Base-by-base conservation (phyloP, 2,113 vertebrate genomes). In the Ameiurus melas region DNA sequence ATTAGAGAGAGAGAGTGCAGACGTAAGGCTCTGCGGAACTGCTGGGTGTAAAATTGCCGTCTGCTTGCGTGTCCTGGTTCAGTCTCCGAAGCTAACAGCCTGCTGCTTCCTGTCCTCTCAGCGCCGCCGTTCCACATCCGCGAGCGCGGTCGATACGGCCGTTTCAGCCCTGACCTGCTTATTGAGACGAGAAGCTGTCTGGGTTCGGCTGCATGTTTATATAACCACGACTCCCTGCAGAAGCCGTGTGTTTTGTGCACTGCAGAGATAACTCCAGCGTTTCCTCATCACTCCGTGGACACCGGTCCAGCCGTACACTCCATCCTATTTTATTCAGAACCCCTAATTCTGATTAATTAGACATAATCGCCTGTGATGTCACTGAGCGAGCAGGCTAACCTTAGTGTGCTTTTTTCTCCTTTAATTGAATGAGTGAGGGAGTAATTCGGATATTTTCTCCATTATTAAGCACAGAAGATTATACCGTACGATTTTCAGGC, bases 151-250 rank as follows among this genome's bases (percentile, higher is more conserved):
- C 58, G 47, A 47, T 66, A 16, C 51, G 3, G 4, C 17, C 19
- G 30, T 43, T 22, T 39, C 68, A 47, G 19, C 33, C 6, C 57
- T 62, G 73, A 19, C 36, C 71, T 20, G 30, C 70, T n/a, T 62
- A 16, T 60, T n/a, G 55, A 55, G 64, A 64, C 9, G 10, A 36
- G 64, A 33, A 19, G n/a, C n/a, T 53, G 20, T 66, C 62, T 84
- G 14, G 60, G 82, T 60, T 51, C 53, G 83, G 62, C 62, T 84
- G 62, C 27, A n/a, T n/a, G 60, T 51, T 84, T 57, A 68, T 33
- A 47, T 85, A 71, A 85, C 47, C 47, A 25, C 83, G 36, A 20
- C 14, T 55, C 66, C 27, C 83, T 71, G 33, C 22, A 36, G 17
- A 36, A 68, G 51, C 39, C 55, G 10, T 3, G 30, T 33, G 20